Evolutionary conservation across 2,888 invertebrate genomes (phyloP), one percentile per base, ranked within the genome.

Genomic region (Eilema depressum): DNA sequence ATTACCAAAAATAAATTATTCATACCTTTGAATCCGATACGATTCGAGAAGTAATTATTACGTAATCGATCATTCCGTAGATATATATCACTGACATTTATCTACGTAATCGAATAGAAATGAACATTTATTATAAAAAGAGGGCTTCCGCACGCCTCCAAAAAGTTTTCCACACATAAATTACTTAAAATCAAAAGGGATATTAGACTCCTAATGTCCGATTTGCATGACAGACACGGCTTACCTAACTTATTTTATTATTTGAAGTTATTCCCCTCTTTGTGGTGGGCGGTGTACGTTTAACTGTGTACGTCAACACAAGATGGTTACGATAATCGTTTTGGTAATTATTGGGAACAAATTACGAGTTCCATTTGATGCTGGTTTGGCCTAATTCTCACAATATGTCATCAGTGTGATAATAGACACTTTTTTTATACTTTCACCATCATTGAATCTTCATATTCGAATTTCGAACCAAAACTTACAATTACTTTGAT

Each of bases 101-200:
- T 91, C 89, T 85, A 84, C 84, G 83, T 91, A 93, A 93, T 93
- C 93, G 93, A 92, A 92, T 92, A 91, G 85, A 90, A 92, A 89
- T 82, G 85, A 83, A 87, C 89, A 91, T 92, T 92, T 91, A 90
- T 90, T 90, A 89, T 88, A 88, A 90, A 88, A 84, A 76, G 61
- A 85, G 78, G 87, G 88, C 88, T 90, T 85, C 86, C 82, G 79
- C 78, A 79, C 83, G 83, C 82, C 78, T 82, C 82, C 74, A 75
- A 84, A 82, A 88, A 88, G 79, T 89, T 90, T 89, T 88, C 90
- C 88, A 87, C 81, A 86, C 90, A 87, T 92, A 94, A 93, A 94
- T 94, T 93, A 93, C 93, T 93, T 93, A 92, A 95, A 95, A 95
- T 93, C 94, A 93, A 94, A 94, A 93, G 91, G 93, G 90, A 91